A percentile compares a stretch with the other conserved stretches of the same genome.
Evolutionary conservation across 2,113 vertebrate genomes (phyloP).

Genomic region (Zosterops hypoxanthus): DNA sequence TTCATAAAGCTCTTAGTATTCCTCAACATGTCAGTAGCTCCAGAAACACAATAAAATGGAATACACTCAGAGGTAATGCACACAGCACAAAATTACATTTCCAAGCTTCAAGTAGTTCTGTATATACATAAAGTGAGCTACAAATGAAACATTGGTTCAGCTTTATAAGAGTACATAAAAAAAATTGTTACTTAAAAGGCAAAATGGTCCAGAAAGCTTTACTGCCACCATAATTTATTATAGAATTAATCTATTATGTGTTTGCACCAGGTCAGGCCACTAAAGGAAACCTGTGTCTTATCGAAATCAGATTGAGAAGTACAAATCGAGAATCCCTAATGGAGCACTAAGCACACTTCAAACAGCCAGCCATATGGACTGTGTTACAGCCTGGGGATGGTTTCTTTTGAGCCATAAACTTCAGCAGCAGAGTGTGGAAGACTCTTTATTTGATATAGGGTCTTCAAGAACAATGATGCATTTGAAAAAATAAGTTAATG

Average conservation of each 20-base stretch:
- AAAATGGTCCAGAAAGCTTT: conserved; percentile 75
- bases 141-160: conserved; percentile 66
- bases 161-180: conserved; percentile 73
- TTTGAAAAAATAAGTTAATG: conserved; percentile 19
- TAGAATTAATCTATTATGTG: conserved; percentile 75
- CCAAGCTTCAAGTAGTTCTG: conserved; percentile 64
- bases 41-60: conserved; percentile 57
- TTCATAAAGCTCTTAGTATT: conserved; percentile 33
- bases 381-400: conserved; percentile 73
- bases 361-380: conserved; percentile 81
- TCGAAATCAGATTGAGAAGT: conserved; percentile 78
- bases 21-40: conserved; percentile 49
- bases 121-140: conserved; percentile 64
- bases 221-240: conserved; percentile 76
- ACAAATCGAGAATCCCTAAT: conserved; percentile 74
- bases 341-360: conserved; percentile 81
- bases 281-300: conserved; percentile 74
- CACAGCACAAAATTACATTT: conserved; percentile 42
- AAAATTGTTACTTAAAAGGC: conserved; percentile 68
- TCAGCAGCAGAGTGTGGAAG: conserved; percentile 17
- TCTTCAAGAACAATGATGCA: conserved; percentile 35
- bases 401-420: conserved; percentile 70
- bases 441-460: conserved; percentile 36
- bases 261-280: conserved; percentile 72
- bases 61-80: conserved; percentile 30